These are phyloP conservation scores for Arothron firmamentum DNA, from an alignment of 2,113 vertebrate genomes.

Conservation along the genomic window DNA sequence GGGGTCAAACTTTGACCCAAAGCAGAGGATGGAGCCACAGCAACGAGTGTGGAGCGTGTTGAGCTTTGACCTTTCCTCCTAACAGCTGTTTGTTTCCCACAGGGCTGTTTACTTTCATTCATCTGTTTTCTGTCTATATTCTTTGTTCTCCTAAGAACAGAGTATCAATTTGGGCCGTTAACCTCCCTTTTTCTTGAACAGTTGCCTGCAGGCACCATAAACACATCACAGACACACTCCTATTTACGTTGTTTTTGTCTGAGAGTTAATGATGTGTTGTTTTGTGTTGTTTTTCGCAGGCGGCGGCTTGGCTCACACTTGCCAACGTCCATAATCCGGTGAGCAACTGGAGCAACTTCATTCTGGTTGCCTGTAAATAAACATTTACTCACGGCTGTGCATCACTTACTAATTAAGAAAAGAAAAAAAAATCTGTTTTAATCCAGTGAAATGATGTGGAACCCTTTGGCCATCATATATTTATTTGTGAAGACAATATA, in stretches of 20 bases:
- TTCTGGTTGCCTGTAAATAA: constrained; percentile 41
- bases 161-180: constrained; percentile 1
- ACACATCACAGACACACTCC: background rate
- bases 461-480: too few relatives aligned
- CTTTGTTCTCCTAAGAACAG: background rate
- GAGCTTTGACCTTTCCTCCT: background rate
- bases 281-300: constrained; percentile 9
- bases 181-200: constrained; percentile 6
- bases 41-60: background rate
- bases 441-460: too few relatives aligned
- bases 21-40: constrained; percentile 8
- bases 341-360: constrained; percentile 20
- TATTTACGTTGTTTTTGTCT: constrained; percentile 5
- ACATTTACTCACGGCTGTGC: constrained; percentile 4
- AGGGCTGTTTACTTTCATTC: background rate
- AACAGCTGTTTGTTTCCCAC: background rate
- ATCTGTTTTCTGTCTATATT: constrained; percentile 3
- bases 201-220: background rate
- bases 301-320: constrained; percentile 11
- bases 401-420: background rate
- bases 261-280: constrained; percentile 2
- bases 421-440: too few relatives aligned
- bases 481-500: too few relatives aligned
- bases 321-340: constrained; percentile 23
- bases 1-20: constrained; percentile 10